phyloP scores from a whole-genome alignment of 2,797 vertebrate species.

The Okamejei kenojei region DNA sequence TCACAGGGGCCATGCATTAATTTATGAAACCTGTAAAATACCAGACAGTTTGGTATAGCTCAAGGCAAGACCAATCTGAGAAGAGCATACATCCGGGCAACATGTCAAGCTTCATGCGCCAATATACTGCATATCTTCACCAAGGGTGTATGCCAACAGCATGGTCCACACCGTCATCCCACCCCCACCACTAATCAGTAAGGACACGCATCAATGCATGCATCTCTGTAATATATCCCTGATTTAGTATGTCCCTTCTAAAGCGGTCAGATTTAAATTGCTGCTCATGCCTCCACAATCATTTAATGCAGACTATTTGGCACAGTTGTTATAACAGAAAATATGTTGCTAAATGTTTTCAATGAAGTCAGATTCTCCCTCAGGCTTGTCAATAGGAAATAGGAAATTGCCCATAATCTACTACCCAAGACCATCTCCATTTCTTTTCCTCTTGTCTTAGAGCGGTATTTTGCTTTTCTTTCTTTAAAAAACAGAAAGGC shows the following conservation, averaged over 20 bases:
- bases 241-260: too few species aligned
- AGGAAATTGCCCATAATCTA: slow-evolving; percentile 16
- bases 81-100: neutral
- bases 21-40: neutral
- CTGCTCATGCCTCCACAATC: neutral
- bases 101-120: neutral
- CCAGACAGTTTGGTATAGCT: neutral
- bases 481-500: neutral
- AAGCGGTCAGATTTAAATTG: too few species aligned
- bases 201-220: too few species aligned
- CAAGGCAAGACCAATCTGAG: neutral
- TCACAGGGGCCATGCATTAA: neutral
- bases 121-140: neutral
- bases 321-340: neutral
- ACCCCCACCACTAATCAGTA: too few species aligned
- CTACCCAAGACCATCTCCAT: neutral
- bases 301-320: neutral
- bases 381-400: slow-evolving; percentile 12
- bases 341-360: slow-evolving; percentile 5
- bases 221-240: too few species aligned
- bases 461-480: neutral
- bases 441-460: too few species aligned
- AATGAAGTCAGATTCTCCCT: slow-evolving; percentile 25
- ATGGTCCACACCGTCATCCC: too few species aligned
- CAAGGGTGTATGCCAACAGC: too few species aligned